Evolutionary conservation across 2,888 invertebrate species (phyloP).

Genomic region (Drosophila anomelani): DNA sequence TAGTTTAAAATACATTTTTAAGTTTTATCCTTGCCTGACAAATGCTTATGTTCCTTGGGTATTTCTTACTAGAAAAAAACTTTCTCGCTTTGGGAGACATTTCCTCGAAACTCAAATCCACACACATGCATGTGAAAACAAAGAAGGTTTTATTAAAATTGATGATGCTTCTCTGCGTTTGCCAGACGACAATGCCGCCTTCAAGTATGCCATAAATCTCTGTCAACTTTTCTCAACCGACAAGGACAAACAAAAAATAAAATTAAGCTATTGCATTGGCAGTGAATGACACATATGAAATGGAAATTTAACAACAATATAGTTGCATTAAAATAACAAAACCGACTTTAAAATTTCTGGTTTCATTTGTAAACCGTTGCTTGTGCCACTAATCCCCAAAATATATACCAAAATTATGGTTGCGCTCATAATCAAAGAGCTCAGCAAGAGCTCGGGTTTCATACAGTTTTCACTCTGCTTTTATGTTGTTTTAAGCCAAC

Average conservation of each 20-base stretch:
- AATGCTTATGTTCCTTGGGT: not conserved
- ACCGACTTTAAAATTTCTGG: not conserved
- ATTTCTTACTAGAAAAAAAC: constrained; percentile 2
- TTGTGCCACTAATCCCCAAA: constrained; percentile 1
- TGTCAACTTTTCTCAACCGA: constrained; percentile 28
- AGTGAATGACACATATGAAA: constrained; percentile 9
- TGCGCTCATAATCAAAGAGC: not conserved
- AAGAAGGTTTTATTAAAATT: constrained; percentile 42
- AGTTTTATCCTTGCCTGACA: not conserved
- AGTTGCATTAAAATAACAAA: not conserved
- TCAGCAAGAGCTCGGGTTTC: not conserved
- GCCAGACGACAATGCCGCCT: constrained; percentile 18
- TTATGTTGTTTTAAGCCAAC: constrained; percentile 5
- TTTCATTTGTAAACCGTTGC: not conserved
- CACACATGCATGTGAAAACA: constrained; percentile 38
- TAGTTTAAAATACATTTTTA: not conserved
- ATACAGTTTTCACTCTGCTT: not conserved
- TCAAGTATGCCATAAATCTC: constrained; percentile 40
- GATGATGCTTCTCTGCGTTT: constrained; percentile 39
- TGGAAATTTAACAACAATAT: not conserved
- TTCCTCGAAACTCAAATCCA: constrained; percentile 11
- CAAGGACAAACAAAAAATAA: constrained; percentile 18
- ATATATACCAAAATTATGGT: not conserved
- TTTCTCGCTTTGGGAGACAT: constrained; percentile 6
- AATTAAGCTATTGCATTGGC: constrained; percentile 28